A percentile compares a stretch with the other conserved stretches of the same genome.
phyloP scores from a whole-genome alignment of 2,888 invertebrate genomes.

The Mellilla xanthometata region DNA sequence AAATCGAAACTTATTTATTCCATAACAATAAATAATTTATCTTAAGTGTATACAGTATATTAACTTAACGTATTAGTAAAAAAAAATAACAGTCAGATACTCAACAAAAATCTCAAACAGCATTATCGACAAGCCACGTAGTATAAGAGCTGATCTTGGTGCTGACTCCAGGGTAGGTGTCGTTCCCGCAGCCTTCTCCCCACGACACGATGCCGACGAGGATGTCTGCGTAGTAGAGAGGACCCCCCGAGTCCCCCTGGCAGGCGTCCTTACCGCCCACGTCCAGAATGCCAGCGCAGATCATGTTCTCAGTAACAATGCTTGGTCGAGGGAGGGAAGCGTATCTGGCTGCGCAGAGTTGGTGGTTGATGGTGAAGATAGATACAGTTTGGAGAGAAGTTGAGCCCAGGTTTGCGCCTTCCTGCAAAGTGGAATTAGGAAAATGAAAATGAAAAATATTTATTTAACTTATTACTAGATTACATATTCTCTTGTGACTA shows the following conservation, averaged over 20 bases:
- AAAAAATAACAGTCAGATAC: too few relatives aligned
- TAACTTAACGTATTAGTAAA: too few relatives aligned
- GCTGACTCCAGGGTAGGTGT: constrained; percentile 64
- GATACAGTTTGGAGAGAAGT: constrained; percentile 1
- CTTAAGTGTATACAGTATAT: too few relatives aligned
- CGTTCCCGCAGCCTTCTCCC: constrained; percentile 62
- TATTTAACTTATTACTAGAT: too few relatives aligned
- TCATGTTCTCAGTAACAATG: constrained; percentile 49
- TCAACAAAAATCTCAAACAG: constrained; percentile 3
- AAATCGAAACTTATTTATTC: too few relatives aligned
- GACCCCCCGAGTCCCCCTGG: constrained; percentile 57
- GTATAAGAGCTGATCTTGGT: constrained; percentile 50
- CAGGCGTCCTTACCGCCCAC: constrained; percentile 47
- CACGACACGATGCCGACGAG: constrained; percentile 65
- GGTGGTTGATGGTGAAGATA: constrained; percentile 16
- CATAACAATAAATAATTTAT: too few relatives aligned
- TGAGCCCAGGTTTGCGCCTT: constrained; percentile 6
- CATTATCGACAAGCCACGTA: constrained; percentile 38
- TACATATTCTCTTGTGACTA: too few relatives aligned
- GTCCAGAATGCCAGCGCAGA: constrained; percentile 54
- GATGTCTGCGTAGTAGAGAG: constrained; percentile 50
- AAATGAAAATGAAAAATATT: too few relatives aligned
- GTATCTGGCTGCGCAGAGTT: constrained; percentile 11
- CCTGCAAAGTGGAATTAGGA: constrained; percentile 1
- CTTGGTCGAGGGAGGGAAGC: background rate